Percentiles rank a stretch among this genome's conserved stretches.
phyloP scores from a whole-genome alignment of 2,797 vertebrate species.

The Eulemur rubriventer region DNA sequence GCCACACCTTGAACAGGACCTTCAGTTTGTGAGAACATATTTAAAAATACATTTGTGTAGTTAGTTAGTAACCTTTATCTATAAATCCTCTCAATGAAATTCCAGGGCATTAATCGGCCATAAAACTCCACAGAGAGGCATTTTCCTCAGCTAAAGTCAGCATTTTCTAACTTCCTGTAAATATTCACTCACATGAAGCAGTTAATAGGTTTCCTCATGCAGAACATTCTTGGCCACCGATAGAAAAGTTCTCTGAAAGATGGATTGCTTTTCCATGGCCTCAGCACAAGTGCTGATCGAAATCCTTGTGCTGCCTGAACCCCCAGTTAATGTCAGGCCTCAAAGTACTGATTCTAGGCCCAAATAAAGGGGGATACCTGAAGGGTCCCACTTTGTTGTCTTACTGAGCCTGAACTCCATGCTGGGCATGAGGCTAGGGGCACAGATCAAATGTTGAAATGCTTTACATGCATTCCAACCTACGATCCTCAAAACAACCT shows the following conservation, averaged over 20 bases:
- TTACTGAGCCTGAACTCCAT: conserved; percentile 25
- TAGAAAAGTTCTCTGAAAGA: conserved; percentile 81
- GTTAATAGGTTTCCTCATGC: conserved; percentile 85
- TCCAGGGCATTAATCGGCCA: conserved; percentile 76
- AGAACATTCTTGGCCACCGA: conserved; percentile 83
- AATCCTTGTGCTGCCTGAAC: conserved; percentile 73
- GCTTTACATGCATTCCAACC: background rate
- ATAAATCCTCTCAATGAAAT: conserved; percentile 81
- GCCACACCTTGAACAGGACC: background rate
- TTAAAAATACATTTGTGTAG: conserved; percentile 48
- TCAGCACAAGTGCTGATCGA: conserved; percentile 73
- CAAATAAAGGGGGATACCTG: conserved; percentile 42
- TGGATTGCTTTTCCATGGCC: conserved; percentile 80
- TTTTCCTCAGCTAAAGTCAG: conserved; percentile 82
- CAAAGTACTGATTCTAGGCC: conserved; percentile 63
- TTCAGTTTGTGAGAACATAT: conserved; percentile 2
- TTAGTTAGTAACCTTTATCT: conserved; percentile 79
- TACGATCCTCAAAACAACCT: accelerated
- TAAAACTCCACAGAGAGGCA: conserved; percentile 74
- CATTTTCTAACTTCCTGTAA: conserved; percentile 84
- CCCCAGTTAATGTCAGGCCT: conserved; percentile 75
- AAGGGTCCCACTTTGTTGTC: background rate
- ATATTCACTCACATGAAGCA: conserved; percentile 81
- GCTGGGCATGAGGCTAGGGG: background rate
- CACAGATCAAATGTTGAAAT: background rate